phyloP scores from a whole-genome alignment of 2,797 vertebrate species.

The Ctenochaetus hawaiiensis region DNA sequence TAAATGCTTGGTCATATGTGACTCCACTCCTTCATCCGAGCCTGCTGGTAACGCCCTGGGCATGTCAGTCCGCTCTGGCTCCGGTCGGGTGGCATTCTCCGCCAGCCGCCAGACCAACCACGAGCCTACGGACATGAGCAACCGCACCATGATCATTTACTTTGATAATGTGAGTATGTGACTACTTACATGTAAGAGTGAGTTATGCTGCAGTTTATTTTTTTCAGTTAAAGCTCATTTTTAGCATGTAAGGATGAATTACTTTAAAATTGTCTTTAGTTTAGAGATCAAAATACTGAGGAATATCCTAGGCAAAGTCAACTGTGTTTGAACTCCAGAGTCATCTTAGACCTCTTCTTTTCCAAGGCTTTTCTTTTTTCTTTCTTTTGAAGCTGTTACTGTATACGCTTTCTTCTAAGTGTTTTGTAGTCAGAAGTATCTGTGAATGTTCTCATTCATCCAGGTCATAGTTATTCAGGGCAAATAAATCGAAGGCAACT shows the following conservation, averaged over 20 bases:
- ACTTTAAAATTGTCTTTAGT: neutral
- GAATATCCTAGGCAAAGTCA: too few relatives aligned
- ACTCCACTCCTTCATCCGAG: conserved; percentile 86
- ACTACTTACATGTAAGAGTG: neutral
- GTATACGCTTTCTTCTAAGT: neutral
- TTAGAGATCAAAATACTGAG: too few relatives aligned
- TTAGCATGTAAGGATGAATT: neutral
- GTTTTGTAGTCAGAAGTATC: conserved; percentile 6
- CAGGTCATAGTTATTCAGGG: too few relatives aligned
- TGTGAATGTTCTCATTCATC: too few relatives aligned
- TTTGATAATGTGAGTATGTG: conserved; percentile 85
- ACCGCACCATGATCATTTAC: conserved; percentile 89
- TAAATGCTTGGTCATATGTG: conserved; percentile 88
- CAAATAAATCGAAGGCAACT: too few relatives aligned
- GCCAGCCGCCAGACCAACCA: conserved; percentile 89
- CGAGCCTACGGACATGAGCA: conserved; percentile 89
- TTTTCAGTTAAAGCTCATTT: neutral
- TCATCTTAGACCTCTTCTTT: neutral
- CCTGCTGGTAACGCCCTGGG: conserved; percentile 84
- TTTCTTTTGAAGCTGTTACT: neutral
- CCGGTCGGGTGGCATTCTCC: conserved; percentile 86
- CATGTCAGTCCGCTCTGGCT: conserved; percentile 87
- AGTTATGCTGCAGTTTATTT: neutral
- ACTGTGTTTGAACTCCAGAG: neutral
- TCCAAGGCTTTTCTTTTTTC: neutral